Evolutionary conservation across 2,888 invertebrate species (phyloP), one percentile per base, ranked within the genome.

Genomic region (Lithodes maja): DNA sequence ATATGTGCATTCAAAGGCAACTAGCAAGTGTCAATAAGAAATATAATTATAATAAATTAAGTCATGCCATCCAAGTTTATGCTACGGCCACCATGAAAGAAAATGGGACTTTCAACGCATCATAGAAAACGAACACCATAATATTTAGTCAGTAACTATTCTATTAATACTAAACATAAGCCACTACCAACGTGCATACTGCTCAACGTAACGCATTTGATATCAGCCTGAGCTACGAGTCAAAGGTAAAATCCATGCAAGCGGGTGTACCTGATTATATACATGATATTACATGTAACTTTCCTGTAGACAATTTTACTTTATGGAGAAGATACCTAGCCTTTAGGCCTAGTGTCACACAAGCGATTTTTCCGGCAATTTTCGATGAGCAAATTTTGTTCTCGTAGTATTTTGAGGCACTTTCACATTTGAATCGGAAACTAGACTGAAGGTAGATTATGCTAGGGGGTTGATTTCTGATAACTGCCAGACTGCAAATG

Each of bases 121-220:
- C 71, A 71, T 71, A 71, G 71, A 71, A 71, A 71, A 71, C 71
- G 71, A 1, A n/a, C n/a, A 71, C 71, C n/a, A 71, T 61, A 61
- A 61, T 33, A 33, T n/a, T 71, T n/a, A 71, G 17, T 12, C 3
- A 12, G 5, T 71, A 71, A 71, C 71, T 71, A 71, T 3, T n/a
- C 71, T 71, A 71, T n/a, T n/a, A 5, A 17, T 71, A 12, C 12
- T n/a, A 12, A 71, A 71, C n/a, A n/a, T 17, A n/a, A 71, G 71
- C 71, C 71, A 71, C 71, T 71, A 71, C 71, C 17, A 17, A 71
- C 71, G 3, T 71, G 71, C 71, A 71, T n/a, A n/a, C 61, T 7
- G 12, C 61, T 61, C 7, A 61, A 61, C 12, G 61, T 61, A 5
- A 7, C 61, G 61, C 12, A 7, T 2, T 71, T 17, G 5, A n/a